A percentile compares a stretch with the other conserved stretches of the same genome.
Conservation (phyloP, 2,113 vertebrate species). For the Chamaetylas fuelleborni region DNA sequence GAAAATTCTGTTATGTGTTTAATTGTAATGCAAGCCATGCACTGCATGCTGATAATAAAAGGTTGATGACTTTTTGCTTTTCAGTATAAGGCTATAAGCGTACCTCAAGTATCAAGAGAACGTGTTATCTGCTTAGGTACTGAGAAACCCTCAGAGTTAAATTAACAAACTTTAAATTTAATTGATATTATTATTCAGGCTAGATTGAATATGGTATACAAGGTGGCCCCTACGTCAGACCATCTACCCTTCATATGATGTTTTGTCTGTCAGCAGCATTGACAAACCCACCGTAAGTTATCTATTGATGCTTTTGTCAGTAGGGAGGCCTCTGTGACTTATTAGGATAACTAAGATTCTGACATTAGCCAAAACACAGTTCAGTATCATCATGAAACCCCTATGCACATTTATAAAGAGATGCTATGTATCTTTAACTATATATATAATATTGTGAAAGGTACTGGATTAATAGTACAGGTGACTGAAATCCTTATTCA, state of each 20-base stretch:
- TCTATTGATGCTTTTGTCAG: constrained; percentile 13
- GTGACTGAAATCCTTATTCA: background rate
- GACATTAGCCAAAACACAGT: background rate
- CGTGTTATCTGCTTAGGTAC: background rate
- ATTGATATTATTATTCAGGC: background rate
- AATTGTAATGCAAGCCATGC: background rate
- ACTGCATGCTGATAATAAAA: background rate
- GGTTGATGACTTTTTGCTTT: background rate
- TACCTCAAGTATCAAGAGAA: background rate
- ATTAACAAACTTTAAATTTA: background rate
- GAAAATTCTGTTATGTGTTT: background rate
- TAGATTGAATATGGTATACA: background rate
- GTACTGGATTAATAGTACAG: background rate
- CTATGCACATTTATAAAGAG: background rate
- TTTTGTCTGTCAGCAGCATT: background rate
- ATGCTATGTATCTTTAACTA: background rate
- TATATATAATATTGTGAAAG: background rate
- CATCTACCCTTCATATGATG: background rate
- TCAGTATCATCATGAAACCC: background rate
- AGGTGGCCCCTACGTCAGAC: background rate
- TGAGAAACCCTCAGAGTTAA: background rate
- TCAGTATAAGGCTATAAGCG: background rate
- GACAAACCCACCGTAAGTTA: background rate
- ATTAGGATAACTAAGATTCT: background rate
- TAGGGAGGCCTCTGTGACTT: background rate